Percentiles rank a stretch among this genome's conserved stretches.
These are phyloP conservation scores for Microtus oregoni DNA, from an alignment of 2,113 vertebrate genomes.

Conservation along the genomic window DNA sequence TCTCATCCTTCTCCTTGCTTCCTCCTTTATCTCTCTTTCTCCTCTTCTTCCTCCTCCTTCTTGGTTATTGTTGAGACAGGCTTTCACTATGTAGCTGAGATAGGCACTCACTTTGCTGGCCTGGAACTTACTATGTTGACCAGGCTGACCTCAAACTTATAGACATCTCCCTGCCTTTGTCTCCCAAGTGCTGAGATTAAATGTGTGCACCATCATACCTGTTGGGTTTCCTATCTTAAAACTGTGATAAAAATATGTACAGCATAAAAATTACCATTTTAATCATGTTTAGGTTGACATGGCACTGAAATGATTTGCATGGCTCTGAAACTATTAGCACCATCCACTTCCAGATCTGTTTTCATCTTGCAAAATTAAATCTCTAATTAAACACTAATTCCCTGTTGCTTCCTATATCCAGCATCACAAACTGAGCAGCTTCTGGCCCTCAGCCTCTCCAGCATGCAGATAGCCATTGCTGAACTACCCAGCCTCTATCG, in stretches of 20 bases:
- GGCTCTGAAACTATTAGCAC: background rate
- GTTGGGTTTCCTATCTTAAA: background rate
- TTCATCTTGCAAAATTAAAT: conserved; percentile 32
- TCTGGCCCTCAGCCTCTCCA: background rate
- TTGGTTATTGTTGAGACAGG: background rate
- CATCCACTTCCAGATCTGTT: background rate
- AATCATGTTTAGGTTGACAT: background rate
- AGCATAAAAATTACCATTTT: background rate
- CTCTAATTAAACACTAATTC: background rate
- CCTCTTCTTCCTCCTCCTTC: background rate
- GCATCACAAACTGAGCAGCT: background rate
- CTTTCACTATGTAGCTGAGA: background rate
- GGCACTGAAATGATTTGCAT: conserved; percentile 4
- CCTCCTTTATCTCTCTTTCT: no score
- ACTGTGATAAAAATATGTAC: background rate
- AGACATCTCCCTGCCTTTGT: background rate
- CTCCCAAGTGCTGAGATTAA: background rate
- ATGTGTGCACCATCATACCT: background rate
- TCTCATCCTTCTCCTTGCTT: background rate
- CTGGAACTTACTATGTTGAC: background rate
- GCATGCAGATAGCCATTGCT: background rate
- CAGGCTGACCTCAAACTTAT: background rate
- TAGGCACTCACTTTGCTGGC: background rate
- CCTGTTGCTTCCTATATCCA: background rate
- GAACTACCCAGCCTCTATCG: background rate